Evolutionary conservation across 2,888 invertebrate genomes (phyloP), one percentile per base, ranked within the genome.

Genomic region (Drosophila paramelanica): DNA sequence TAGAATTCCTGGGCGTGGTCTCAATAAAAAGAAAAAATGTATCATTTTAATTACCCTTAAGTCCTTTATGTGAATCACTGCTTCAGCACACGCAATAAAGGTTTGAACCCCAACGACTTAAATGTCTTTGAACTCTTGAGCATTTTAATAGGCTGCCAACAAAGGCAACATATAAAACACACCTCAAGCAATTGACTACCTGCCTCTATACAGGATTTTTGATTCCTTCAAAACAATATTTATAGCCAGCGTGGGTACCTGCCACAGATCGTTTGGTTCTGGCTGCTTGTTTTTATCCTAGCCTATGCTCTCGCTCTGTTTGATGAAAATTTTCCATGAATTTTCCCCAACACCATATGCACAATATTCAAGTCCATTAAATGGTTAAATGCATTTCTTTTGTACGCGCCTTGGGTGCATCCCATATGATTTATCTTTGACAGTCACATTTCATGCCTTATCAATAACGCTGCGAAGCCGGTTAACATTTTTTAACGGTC

Each of bases 381-480:
- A 47, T 56, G 59, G 17, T 20, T 58, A 62, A 50, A 58, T 60
- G 64, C 60, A 36, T 65, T 70, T 79, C 65, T 69, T 49, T 71
- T 50, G 49, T 67, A 41, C 17, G 5, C 2, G 6, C 25, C 1
- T 13, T 42, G 14, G 47, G 17, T 71, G 45, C 46, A 43, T 31
- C 38, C 43, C 45, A 47, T 62, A 83, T 86, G 82, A 83, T 87
- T 84, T 85, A 83, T 79, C 82, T 77, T 59, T 67, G 82, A 85
- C 79, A 79, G 53, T 50, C 76, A 33, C 69, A 68, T 87, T 83
- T 83, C 88, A 83, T 76, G 82, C 49, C 72, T 70, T 81, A 87
- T 87, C 80, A 70, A 65, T 65, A 51, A 42, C 39, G 56, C 31
- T 47, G 41, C 25, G 7, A 27, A 8, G 41, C 38, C 13, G 39